A percentile compares a stretch with the other conserved stretches of the same genome.
Conservation (phyloP, 2,888 invertebrate genomes). For the Adelphocoris suturalis region DNA sequence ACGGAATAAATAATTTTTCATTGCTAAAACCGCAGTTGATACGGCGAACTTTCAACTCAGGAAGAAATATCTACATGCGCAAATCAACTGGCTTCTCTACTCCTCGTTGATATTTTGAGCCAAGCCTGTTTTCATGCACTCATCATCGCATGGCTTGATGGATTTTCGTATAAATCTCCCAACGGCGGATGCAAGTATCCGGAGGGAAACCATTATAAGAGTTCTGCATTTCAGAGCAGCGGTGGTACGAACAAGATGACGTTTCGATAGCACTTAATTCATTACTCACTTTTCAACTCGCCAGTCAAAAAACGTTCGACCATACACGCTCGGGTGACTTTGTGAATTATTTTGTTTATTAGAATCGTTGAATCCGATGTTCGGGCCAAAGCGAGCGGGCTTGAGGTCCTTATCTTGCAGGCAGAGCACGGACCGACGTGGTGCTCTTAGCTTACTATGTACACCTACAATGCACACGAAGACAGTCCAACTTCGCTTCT, state of each 20-base stretch:
- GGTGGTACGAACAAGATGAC: not conserved
- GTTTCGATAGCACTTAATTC: not conserved
- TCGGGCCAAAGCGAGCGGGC: not conserved
- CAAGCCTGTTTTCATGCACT: no score
- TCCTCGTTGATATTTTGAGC: no score
- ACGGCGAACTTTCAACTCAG: no score
- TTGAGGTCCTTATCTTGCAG: constrained; percentile 13
- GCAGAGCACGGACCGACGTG: not conserved
- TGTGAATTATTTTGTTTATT: constrained; percentile 28
- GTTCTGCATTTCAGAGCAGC: no score
- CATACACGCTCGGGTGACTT: not conserved
- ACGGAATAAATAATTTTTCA: no score
- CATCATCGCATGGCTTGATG: no score
- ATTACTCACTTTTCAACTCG: not conserved
- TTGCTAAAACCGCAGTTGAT: no score
- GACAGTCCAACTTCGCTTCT: not conserved
- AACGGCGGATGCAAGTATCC: no score
- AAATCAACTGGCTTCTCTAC: no score
- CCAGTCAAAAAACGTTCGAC: not conserved
- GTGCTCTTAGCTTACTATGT: constrained; percentile 37
- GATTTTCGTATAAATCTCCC: no score
- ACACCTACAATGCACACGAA: not conserved
- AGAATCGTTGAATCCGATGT: not conserved
- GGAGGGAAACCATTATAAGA: no score
- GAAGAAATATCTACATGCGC: no score